These are phyloP conservation scores for Philonicus albiceps DNA, from an alignment of 2,888 invertebrate species.

Conservation along the genomic window DNA sequence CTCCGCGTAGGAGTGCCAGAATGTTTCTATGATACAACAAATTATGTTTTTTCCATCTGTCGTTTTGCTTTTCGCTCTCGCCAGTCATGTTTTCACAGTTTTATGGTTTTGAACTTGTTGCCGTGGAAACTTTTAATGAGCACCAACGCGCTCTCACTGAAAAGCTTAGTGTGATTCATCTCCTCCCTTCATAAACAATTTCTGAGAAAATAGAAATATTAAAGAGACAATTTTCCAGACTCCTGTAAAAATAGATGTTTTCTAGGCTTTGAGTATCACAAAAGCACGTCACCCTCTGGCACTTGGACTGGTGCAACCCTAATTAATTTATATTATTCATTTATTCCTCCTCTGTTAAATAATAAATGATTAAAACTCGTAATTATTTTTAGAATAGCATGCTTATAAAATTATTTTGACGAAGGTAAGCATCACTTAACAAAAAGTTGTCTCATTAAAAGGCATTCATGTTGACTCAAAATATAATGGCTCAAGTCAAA, in stretches of 20 bases:
- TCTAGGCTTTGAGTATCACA: neutral
- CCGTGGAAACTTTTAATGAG: constrained; percentile 31
- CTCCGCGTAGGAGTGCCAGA: constrained; percentile 15
- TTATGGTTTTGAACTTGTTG: constrained; percentile 39
- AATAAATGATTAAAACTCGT: neutral
- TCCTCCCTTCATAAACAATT: neutral
- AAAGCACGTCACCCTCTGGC: neutral
- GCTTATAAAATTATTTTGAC: too few relatives aligned
- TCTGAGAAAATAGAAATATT: neutral
- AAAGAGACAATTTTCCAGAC: neutral
- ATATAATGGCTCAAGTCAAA: too few relatives aligned
- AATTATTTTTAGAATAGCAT: too few relatives aligned
- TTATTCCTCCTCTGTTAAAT: neutral
- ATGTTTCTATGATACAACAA: constrained; percentile 32
- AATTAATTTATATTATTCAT: neutral
- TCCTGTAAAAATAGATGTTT: constrained; percentile 4
- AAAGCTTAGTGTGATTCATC: neutral
- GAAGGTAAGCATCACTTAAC: too few relatives aligned
- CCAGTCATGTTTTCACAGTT: constrained; percentile 10
- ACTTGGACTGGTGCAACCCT: neutral
- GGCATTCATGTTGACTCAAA: too few relatives aligned
- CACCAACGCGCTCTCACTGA: neutral
- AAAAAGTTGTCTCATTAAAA: too few relatives aligned
- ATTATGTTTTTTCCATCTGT: constrained; percentile 28
- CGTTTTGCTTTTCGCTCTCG: constrained; percentile 20